These are phyloP conservation scores for Pandemis corylana DNA, from an alignment of 2,888 invertebrate species.

Conservation along the genomic window DNA sequence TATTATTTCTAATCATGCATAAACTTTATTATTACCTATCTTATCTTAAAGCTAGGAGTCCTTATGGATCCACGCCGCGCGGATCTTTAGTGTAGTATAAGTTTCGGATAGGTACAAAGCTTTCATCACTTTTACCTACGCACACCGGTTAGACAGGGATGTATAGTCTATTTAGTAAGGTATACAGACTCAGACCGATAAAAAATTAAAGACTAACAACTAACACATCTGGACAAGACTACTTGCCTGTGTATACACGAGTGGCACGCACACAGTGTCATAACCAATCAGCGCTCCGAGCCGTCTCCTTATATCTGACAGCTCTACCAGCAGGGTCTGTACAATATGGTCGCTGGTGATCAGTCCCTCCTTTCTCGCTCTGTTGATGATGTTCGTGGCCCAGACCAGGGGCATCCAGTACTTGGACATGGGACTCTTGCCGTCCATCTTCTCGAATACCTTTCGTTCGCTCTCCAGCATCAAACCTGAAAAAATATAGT, in stretches of 20 bases:
- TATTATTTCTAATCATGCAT: no score
- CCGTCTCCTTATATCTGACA: slow-evolving; percentile 94
- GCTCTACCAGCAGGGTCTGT: slow-evolving; percentile 94
- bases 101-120: no score
- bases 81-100: no score
- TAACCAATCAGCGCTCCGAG: slow-evolving; percentile 94
- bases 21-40: no score
- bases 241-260: slow-evolving; percentile 95
- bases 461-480: slow-evolving; percentile 97
- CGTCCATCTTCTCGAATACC: slow-evolving; percentile 95
- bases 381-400: slow-evolving; percentile 96
- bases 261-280: slow-evolving; percentile 95
- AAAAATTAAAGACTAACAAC: not conserved
- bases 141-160: no score
- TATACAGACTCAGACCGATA: no score
- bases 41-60: no score
- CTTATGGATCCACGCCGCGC: no score
- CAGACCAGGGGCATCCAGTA: slow-evolving; percentile 98
- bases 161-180: no score
- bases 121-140: no score
- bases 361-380: slow-evolving; percentile 93
- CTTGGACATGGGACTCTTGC: slow-evolving; percentile 93
- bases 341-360: slow-evolving; percentile 96
- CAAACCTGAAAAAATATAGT: slow-evolving; percentile 85
- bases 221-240: not conserved